These are phyloP conservation scores for Takifugu flavidus DNA, from an alignment of 2,113 vertebrate species.

Conservation along the genomic window DNA sequence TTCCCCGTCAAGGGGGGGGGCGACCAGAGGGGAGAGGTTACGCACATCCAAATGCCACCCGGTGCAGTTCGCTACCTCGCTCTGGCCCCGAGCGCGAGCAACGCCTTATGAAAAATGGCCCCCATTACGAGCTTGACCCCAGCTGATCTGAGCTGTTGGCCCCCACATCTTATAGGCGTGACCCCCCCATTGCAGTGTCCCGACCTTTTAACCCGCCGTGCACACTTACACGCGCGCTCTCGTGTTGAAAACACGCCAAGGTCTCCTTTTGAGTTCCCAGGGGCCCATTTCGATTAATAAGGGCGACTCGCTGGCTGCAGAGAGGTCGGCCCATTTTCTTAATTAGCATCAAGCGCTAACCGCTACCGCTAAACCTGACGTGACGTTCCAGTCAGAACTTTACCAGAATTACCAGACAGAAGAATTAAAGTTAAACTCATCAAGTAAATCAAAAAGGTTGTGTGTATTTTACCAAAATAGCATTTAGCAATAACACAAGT, in stretches of 20 bases:
- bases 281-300: constrained; percentile 43
- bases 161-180: constrained; percentile 48
- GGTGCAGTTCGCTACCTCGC: constrained; percentile 37
- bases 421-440: too few species aligned
- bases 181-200: constrained; percentile 32
- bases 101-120: constrained; percentile 67
- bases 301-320: constrained; percentile 40
- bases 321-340: constrained; percentile 24
- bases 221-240: neutral
- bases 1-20: constrained; percentile 53
- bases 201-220: constrained; percentile 33
- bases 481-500: too few species aligned
- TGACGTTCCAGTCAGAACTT: too few species aligned
- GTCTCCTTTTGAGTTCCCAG: neutral
- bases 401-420: too few species aligned
- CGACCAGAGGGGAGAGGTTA: constrained; percentile 55
- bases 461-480: too few species aligned
- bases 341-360: constrained; percentile 19
- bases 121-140: constrained; percentile 61
- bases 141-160: constrained; percentile 44
- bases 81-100: constrained; percentile 8
- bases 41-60: constrained; percentile 66
- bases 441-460: too few species aligned
- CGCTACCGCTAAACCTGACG: too few species aligned
- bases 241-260: neutral